Percentiles rank a stretch among this genome's conserved stretches.
phyloP scores from a whole-genome alignment of 2,113 vertebrate genomes.

The Laticauda colubrina region DNA sequence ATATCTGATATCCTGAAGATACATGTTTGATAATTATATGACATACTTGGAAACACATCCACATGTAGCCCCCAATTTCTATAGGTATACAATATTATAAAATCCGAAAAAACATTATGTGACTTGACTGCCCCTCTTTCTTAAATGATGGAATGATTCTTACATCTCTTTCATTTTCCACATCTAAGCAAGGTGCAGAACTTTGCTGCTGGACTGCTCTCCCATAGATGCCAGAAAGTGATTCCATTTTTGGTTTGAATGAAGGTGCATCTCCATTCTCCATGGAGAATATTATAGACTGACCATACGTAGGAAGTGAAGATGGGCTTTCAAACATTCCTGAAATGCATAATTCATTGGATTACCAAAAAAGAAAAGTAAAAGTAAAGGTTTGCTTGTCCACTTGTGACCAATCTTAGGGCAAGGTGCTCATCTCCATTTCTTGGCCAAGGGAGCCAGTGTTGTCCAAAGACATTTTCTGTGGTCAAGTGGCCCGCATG shows the following conservation, averaged over 20 bases:
- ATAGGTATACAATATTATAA: neutral
- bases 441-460: neutral
- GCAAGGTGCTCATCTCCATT: neutral
- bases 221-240: constrained; percentile 64
- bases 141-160: neutral
- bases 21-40: neutral
- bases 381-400: neutral
- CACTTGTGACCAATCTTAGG: neutral
- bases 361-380: neutral
- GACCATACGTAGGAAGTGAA: constrained; percentile 47
- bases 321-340: constrained; percentile 79
- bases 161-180: constrained; percentile 66
- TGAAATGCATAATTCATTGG: constrained; percentile 41
- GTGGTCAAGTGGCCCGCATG: neutral
- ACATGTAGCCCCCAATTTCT: neutral
- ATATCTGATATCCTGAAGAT: neutral
- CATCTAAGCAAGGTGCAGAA: constrained; percentile 35
- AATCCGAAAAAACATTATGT: neutral
- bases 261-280: constrained; percentile 62
- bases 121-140: neutral
- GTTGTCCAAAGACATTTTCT: neutral
- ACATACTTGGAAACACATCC: neutral
- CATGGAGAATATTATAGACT: constrained; percentile 51
- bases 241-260: constrained; percentile 53
- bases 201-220: constrained; percentile 60